Base-by-base conservation (phyloP, 2,888 invertebrate species). In the Halictus quadricinctus region DNA sequence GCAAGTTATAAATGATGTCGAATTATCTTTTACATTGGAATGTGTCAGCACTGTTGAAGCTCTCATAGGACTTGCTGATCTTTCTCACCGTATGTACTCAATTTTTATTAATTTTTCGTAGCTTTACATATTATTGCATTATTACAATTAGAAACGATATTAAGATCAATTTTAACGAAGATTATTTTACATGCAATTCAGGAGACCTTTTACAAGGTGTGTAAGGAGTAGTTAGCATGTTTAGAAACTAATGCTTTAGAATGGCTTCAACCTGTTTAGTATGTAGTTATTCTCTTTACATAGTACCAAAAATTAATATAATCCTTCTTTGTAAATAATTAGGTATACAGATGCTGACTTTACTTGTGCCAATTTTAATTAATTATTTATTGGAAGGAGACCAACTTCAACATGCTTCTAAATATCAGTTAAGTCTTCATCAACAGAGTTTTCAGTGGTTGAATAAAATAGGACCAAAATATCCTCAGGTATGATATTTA, bases 371-470 rank as follows among this genome's bases (percentile, higher is more conserved):
- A 70, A 97, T 98, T 84, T 96, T 99, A 89, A 97, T 99, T 76
- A 97, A 97, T 91, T 98, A 97, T 93, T 95, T 99, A 81, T 95
- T 97, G 82, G 97, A 97, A 87, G 96, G 96, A 18, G 95, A 96
- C 72, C 96, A 96, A 90, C 93, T 97, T 64, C 95, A 95, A 89
- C 95, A 95, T 69, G 95, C 96, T 54, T 96, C 96, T 82, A 96
- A 97, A 89, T 96, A 96, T 93, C 96, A 96, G 66, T 95, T 96
- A 64, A 96, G 96, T 76, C 95, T 99, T 69, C 99, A 99, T 94
- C 98, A 99, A 88, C 97, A 97, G 91, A 97, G 98, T 87, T 96
- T 99, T 89, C 97, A 98, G 89, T 97, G 98, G 96, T 96, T 99
- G 29, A 98, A 98, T 94, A 97, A 97, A 93, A 97, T 99, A 90